These are phyloP conservation scores for Leptonema lineaticorne DNA, from an alignment of 1,140 invertebrate species.

Conservation along the genomic window DNA sequence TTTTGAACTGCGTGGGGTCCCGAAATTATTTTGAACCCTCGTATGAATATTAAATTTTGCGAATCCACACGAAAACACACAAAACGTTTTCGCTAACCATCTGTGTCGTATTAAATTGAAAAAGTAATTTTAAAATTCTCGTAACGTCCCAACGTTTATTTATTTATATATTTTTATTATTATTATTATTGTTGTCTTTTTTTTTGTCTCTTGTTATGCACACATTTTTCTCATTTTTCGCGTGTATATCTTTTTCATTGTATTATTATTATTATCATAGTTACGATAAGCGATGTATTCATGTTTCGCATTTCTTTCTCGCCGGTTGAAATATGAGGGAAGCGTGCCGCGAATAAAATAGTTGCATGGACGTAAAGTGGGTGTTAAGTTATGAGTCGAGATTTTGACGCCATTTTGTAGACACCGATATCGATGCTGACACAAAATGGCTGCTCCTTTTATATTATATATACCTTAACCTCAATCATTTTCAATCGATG, in stretches of 20 bases:
- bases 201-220: neutral
- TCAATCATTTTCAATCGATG: too few species aligned
- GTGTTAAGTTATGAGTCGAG: neutral
- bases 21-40: too few species aligned
- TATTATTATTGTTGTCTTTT: neutral
- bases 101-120: neutral
- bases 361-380: neutral
- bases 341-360: constrained; percentile 9
- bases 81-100: too few species aligned
- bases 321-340: constrained; percentile 4
- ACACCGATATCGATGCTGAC: neutral
- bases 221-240: neutral
- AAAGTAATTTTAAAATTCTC: neutral
- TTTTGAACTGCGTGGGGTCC: too few species aligned
- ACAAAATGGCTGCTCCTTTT: neutral
- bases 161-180: too few species aligned
- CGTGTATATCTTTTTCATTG: too few species aligned
- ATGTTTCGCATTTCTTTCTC: constrained; percentile 17
- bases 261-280: too few species aligned
- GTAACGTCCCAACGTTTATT: too few species aligned
- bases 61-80: too few species aligned
- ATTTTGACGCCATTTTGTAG: constrained; percentile 8
- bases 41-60: too few species aligned
- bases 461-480: too few species aligned
- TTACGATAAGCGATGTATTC: constrained; percentile 16